Conservation (phyloP, 1,140 invertebrate genomes). For the Drosophila yakuba region DNA sequence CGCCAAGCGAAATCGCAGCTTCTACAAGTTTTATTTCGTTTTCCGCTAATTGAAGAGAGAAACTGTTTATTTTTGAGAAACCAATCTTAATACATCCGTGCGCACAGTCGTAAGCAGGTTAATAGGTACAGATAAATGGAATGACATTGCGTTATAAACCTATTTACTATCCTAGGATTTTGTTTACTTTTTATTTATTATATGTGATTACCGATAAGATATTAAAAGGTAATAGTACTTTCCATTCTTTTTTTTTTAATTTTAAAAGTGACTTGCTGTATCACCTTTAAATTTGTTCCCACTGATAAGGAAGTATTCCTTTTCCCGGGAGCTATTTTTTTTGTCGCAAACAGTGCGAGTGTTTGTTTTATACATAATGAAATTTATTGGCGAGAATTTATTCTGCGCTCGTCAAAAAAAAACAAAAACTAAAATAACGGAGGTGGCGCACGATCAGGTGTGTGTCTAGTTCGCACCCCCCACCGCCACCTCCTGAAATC, state of each 20-base stretch:
- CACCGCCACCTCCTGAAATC: slow-evolving; percentile 7
- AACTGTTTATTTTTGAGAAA: slow-evolving; percentile 34
- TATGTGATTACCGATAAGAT: too few species aligned
- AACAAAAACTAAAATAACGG: slow-evolving; percentile 19
- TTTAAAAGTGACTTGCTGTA: neutral
- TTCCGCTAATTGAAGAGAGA: slow-evolving; percentile 71
- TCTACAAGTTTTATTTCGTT: slow-evolving; percentile 61
- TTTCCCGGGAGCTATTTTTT: neutral
- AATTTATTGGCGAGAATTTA: slow-evolving; percentile 24
- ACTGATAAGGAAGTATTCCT: neutral
- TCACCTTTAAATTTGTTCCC: neutral
- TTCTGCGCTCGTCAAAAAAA: slow-evolving; percentile 20
- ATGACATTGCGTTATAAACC: neutral
- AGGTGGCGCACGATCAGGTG: slow-evolving; percentile 50
- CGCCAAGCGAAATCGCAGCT: slow-evolving; percentile 41
- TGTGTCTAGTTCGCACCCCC: slow-evolving; percentile 35
- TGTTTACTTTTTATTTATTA: too few species aligned
- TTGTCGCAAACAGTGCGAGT: neutral
- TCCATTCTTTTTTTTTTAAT: too few species aligned
- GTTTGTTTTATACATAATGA: slow-evolving; percentile 23
- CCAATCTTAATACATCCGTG: slow-evolving; percentile 48
- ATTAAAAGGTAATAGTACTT: too few species aligned
- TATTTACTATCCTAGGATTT: neutral
- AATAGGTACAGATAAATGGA: neutral
- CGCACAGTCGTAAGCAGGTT: slow-evolving; percentile 21